These are phyloP conservation scores for Oppia nitens DNA, from an alignment of 1,140 invertebrate species.

Conservation along the genomic window DNA sequence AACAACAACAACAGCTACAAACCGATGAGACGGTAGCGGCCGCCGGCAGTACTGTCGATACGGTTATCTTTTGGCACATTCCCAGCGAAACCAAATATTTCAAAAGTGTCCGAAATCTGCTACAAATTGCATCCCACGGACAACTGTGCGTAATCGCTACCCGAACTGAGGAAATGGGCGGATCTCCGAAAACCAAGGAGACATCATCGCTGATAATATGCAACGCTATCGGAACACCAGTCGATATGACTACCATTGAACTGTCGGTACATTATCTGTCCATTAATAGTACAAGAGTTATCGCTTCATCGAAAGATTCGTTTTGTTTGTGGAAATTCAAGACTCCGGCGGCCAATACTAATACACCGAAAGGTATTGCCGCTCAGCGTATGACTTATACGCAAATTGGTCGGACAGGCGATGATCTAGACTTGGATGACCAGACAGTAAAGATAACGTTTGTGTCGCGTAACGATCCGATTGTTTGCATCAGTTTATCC, in stretches of 20 bases:
- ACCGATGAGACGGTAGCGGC: background rate
- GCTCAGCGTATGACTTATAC: background rate
- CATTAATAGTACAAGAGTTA: constrained; percentile 57
- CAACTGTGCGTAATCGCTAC: constrained; percentile 62
- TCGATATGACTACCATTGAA: constrained; percentile 58
- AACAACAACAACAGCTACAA: background rate
- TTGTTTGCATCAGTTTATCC: constrained; percentile 56
- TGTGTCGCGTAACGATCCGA: constrained; percentile 48
- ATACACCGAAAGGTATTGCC: background rate
- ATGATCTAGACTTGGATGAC: background rate
- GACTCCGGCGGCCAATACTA: constrained; percentile 40
- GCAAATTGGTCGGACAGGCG: background rate
- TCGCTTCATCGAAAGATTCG: constrained; percentile 54
- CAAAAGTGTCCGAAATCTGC: constrained; percentile 47
- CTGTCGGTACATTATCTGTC: constrained; percentile 52
- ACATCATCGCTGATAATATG: constrained; percentile 47
- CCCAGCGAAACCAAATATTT: constrained; percentile 61
- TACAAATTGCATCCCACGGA: constrained; percentile 47
- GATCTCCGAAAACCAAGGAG: background rate
- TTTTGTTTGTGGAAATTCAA: constrained; percentile 74
- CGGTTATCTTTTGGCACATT: constrained; percentile 83
- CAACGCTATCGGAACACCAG: constrained; percentile 70
- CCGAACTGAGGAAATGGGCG: constrained; percentile 34
- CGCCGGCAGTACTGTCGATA: constrained; percentile 43
- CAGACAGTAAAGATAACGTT: background rate